Percentiles rank a stretch among this genome's conserved stretches.
phyloP scores from a whole-genome alignment of 2,888 invertebrate genomes.

The Chrysolina americana region DNA sequence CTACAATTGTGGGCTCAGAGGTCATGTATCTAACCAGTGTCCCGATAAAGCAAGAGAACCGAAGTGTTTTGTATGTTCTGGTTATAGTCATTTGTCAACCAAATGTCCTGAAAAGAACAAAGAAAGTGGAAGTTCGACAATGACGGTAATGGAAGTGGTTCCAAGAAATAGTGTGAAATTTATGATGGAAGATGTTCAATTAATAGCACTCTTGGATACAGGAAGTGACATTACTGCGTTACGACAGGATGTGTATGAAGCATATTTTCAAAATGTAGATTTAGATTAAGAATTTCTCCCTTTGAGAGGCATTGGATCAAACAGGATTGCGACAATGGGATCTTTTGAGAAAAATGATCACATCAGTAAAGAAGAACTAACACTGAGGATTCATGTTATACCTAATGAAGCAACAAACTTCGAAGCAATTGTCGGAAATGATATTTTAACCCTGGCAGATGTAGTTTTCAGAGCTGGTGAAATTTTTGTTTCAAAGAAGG shows the following conservation, averaged over 20 bases:
- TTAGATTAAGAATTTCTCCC: no score
- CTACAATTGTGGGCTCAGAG: no score
- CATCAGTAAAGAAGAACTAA: constrained; percentile 26
- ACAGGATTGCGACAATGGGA: constrained; percentile 26
- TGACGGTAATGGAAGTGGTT: constrained; percentile 28
- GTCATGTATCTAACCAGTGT: no score
- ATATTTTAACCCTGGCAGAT: no score
- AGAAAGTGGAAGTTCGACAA: constrained; percentile 5
- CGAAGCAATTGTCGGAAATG: constrained; percentile 11
- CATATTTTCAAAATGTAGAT: constrained; percentile 20
- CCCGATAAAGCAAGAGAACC: no score
- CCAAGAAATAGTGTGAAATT: constrained; percentile 37
- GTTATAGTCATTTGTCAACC: background rate
- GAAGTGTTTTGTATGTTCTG: no score
- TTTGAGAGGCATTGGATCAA: no score
- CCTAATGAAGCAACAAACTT: constrained; percentile 24
- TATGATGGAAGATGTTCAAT: constrained; percentile 24
- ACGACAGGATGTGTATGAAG: constrained; percentile 43
- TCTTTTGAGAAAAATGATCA: constrained; percentile 25
- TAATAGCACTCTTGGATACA: constrained; percentile 46
- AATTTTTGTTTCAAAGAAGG: constrained; percentile 12
- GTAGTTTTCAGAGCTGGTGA: constrained; percentile 19
- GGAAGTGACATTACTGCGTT: constrained; percentile 46
- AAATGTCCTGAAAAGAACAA: background rate
- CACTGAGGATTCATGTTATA: constrained; percentile 12